Conservation (phyloP, 1,140 invertebrate genomes). For the Helicoverpa zea region DNA sequence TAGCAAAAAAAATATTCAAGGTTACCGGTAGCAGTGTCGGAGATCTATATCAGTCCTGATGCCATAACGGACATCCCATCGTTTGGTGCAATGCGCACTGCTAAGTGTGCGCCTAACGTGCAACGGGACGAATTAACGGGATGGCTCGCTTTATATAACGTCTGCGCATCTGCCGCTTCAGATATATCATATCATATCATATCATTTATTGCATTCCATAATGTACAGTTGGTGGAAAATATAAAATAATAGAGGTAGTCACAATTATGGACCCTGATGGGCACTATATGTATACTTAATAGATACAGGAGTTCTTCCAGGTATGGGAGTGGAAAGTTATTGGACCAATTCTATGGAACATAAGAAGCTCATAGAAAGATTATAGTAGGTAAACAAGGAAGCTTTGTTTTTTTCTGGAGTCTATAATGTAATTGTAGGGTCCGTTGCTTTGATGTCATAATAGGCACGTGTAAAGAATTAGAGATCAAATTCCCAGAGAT, state of each 20-base stretch:
- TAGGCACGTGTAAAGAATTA: slow-evolving; percentile 4
- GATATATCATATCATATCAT: too few relatives aligned
- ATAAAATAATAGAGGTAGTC: too few relatives aligned
- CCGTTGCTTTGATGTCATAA: neutral
- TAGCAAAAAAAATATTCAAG: slow-evolving; percentile 32
- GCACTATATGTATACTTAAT: too few relatives aligned
- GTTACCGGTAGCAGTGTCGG: slow-evolving; percentile 11
- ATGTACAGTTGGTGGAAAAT: too few relatives aligned
- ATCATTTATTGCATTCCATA: too few relatives aligned
- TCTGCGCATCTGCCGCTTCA: neutral
- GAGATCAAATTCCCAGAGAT: neutral
- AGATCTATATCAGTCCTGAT: slow-evolving; percentile 39
- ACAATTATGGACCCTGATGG: too few relatives aligned
- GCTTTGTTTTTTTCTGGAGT: neutral
- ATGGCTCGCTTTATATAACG: slow-evolving; percentile 12
- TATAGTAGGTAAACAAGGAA: too few relatives aligned
- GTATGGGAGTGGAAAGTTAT: neutral
- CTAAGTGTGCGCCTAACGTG: neutral
- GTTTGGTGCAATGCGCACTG: slow-evolving; percentile 33
- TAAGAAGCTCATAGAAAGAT: too few relatives aligned
- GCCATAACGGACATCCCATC: slow-evolving; percentile 46
- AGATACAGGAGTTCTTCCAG: neutral
- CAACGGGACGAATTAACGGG: slow-evolving; percentile 46
- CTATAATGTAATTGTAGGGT: neutral
- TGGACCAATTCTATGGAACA: neutral